Evolutionary conservation across 2,888 invertebrate genomes (phyloP), one percentile per base, ranked within the genome.

Genomic region (Elmis aenea): DNA sequence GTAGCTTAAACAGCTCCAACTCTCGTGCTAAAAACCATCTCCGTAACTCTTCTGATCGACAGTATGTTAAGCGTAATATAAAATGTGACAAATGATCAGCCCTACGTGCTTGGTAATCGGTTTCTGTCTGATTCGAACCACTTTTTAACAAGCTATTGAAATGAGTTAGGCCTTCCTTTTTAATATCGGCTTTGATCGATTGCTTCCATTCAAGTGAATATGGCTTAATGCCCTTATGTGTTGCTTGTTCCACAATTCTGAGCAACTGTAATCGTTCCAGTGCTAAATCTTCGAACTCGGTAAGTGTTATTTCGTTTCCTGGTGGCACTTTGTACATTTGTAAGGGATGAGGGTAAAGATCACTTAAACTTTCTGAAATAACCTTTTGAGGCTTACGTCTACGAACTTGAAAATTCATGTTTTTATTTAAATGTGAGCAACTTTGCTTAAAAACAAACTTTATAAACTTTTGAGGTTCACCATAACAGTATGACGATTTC

Each of bases 61-160:
- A 95, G 66, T 91, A 96, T 0, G 92, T 92, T 37, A 99, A 67
- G 35, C 95, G 75, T 2, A 97, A 71, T 52, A 96, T 88, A 63
- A 87, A 96, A 66, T 99, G 97, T 1, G 96, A 91, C 30, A 95
- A 77, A 56, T 89, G 85, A 67, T 99, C 97, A 43, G 79, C 77
- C 16, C 77, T 75, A 34, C 88, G 74, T 1, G 79, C 77, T 58
- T 81, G 77, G 24, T 81, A 61, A 56, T 85, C 82, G 1, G 68
- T 58, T 42, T 83, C 81, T 8, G 70, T 70, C 22, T 74, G 72
- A 4, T 71, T 69, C 71, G 23, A 73, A 32, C 70, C 68, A 34
- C 73, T 73, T 49, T 76, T 71, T 44, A 83, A 72, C 11, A 85
- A 67, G 46, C 77, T 74, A 5, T 74, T 65, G 55, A 78, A 83